These are phyloP conservation scores for Caenorhabditis wallacei DNA, from an alignment of 2,888 invertebrate genomes.

Conservation along the genomic window DNA sequence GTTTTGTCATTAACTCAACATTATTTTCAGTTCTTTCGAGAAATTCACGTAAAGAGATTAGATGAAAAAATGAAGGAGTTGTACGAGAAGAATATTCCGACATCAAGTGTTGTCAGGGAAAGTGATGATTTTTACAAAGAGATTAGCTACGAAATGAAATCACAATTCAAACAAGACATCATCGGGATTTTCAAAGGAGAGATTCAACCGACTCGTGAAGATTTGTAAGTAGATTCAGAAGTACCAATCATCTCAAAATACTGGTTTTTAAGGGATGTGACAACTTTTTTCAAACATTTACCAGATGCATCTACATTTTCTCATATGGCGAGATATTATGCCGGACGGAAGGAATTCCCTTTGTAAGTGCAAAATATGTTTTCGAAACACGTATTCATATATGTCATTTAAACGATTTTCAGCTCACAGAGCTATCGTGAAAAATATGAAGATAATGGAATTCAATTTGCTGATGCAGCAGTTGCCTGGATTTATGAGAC, in stretches of 20 bases:
- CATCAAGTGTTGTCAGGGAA: not conserved
- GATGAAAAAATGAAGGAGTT: not conserved
- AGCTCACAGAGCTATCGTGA: no score
- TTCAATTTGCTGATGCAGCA: no score
- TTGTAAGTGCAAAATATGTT: not conserved
- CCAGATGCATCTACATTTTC: not conserved
- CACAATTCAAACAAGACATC: not conserved
- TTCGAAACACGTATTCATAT: not conserved
- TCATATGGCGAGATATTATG: not conserved
- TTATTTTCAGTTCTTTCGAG: conserved; percentile 2
- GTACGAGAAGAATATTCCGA: not conserved
- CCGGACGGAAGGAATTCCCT: not conserved
- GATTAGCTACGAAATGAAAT: not conserved
- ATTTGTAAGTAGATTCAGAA: not conserved
- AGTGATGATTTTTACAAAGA: not conserved
- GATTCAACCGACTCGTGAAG: not conserved
- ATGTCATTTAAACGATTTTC: no score
- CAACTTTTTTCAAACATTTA: not conserved
- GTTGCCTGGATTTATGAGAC: no score
- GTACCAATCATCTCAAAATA: not conserved
- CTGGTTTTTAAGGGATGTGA: not conserved
- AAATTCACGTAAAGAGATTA: not conserved
- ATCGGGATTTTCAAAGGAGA: not conserved
- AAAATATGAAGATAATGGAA: no score
- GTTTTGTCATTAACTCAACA: not conserved